A percentile compares a stretch with the other conserved stretches of the same genome.
phyloP scores from a whole-genome alignment of 1,140 invertebrate genomes.

The Brachionus koreanus region DNA sequence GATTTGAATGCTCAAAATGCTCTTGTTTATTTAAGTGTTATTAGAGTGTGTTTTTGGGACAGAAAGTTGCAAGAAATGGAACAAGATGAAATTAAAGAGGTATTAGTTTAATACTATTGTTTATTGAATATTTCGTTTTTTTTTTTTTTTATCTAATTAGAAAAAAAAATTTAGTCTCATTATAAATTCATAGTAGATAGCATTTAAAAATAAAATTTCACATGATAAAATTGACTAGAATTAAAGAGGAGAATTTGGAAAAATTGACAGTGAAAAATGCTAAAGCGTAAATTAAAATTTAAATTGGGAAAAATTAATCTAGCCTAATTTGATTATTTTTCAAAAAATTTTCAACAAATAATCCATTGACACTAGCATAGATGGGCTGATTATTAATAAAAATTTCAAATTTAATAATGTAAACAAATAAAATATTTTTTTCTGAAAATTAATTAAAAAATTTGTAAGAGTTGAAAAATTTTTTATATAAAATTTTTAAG shows the following conservation, averaged over 20 bases:
- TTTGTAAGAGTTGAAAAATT: not conserved
- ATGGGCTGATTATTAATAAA: not conserved
- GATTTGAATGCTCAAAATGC: not conserved
- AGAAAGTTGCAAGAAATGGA: conserved; percentile 18
- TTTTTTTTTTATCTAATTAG: not conserved
- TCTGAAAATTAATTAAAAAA: not conserved
- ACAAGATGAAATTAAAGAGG: conserved; percentile 39
- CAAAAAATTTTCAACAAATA: not conserved
- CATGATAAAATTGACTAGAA: too few species aligned
- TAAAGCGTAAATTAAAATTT: too few species aligned
- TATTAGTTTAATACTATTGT: not conserved
- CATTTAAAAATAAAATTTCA: too few species aligned
- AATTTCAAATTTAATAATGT: not conserved
- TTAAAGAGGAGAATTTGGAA: too few species aligned
- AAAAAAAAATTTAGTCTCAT: too few species aligned
- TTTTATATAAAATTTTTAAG: not conserved
- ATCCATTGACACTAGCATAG: too few species aligned
- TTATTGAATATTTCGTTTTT: too few species aligned
- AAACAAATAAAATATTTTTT: not conserved
- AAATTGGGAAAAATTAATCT: too few species aligned
- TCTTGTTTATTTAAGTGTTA: not conserved
- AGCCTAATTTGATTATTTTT: too few species aligned
- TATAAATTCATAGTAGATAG: too few species aligned
- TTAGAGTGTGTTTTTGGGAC: conserved; percentile 43
- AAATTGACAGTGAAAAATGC: too few species aligned